phyloP scores from a whole-genome alignment of 2,113 vertebrate genomes.

The Saccopteryx leptura region DNA sequence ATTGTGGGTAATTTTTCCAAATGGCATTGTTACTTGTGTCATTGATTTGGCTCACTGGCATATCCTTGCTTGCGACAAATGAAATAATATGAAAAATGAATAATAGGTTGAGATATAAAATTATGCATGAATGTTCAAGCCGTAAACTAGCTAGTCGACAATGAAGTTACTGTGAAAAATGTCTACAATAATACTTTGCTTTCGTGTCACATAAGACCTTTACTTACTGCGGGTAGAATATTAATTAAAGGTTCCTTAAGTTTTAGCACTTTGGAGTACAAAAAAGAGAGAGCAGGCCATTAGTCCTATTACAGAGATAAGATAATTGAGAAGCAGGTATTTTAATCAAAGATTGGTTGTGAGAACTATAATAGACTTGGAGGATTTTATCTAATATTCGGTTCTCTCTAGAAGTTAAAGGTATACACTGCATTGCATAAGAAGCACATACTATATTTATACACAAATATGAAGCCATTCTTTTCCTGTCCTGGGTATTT shows the following conservation, averaged over 20 bases:
- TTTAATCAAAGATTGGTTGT: neutral
- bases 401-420: neutral
- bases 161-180: neutral
- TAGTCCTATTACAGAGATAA: slow-evolving; percentile 41
- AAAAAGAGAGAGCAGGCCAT: neutral
- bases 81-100: slow-evolving; percentile 41
- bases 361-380: neutral
- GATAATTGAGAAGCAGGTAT: slow-evolving; percentile 12
- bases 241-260: neutral
- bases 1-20: slow-evolving; percentile 8
- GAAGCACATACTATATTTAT: neutral
- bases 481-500: neutral
- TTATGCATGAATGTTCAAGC: slow-evolving; percentile 16
- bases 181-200: neutral
- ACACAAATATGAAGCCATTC: neutral
- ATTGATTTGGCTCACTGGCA: neutral
- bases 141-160: neutral
- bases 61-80: neutral
- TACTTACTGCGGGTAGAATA: slow-evolving; percentile 25
- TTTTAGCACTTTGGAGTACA: neutral
- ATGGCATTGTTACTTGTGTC: neutral
- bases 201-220: neutral
- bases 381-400: neutral
- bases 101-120: slow-evolving; percentile 34
- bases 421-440: neutral